Base-by-base conservation (phyloP, 2,797 vertebrate genomes). In the Anguilla pacifica region DNA sequence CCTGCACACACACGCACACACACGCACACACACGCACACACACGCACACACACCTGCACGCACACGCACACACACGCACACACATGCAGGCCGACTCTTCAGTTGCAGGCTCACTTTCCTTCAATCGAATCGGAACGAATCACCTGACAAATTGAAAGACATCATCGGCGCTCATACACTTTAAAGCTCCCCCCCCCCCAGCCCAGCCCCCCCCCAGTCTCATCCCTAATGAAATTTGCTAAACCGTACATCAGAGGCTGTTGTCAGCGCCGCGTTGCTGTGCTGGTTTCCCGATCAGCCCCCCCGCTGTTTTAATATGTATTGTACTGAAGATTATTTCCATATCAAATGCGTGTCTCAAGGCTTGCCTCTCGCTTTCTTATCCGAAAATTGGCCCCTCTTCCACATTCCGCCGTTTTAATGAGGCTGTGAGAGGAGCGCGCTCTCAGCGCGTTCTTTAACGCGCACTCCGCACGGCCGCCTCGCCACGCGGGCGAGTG, bases 141-240 rank as follows among this genome's bases (percentile, higher is more conserved):
- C 94, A 95, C 93, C 93, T 96, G 95, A 95, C 95, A 96, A 92
- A 95, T 94, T 92, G 93, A 94, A 94, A 92, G 92, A 92, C 93
- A 93, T 87, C 87, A 74, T 90, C 91, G 91, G 93, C 94, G 93
- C 94, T 93, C 94, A 92, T 94, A 89, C 89, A 90, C 93, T 93
- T 85, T 49, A 46, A 39, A 67, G 13, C 35, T 35, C 35, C 35
- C 35, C 35, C 35, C 35, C 1, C 35, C 35, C 35, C 35, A 35
- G 35, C 35, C 35, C 35, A 35, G 1, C 35, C 35, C 35, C 35
- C 35, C 35, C 35, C 35, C 35, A 35, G 35, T 35, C 35, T 91
- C 91, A 93, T 88, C 83, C 89, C 92, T 96, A 95, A 96, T 95
- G 94, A 95, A 95, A 95, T 95, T 92, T 94, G 91, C 91, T 85